Conservation (phyloP, 2,113 vertebrate species). For the Tachuris rubrigastra region DNA sequence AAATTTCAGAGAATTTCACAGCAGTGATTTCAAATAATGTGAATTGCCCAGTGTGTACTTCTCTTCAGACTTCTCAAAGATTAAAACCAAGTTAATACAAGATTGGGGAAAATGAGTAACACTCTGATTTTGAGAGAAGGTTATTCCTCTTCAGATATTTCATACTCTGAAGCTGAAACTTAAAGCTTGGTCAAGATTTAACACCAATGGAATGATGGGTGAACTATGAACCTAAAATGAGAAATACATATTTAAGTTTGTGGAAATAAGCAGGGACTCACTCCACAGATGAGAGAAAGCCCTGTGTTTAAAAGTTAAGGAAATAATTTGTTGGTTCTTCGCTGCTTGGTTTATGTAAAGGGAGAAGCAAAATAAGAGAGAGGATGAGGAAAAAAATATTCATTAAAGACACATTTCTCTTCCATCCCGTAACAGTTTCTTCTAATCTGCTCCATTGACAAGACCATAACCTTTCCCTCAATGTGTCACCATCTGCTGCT, state of each 20-base stretch:
- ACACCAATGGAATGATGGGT: neutral
- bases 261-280: neutral
- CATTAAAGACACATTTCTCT: neutral
- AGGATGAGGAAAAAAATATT: neutral
- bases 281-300: fast-evolving
- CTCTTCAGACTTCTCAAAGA: neutral
- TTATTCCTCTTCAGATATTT: neutral
- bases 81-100: neutral
- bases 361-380: neutral
- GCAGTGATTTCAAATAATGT: neutral
- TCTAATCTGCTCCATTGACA: neutral
- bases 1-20: neutral
- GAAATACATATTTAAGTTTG: neutral
- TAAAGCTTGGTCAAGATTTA: neutral
- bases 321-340: neutral
- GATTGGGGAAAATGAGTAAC: neutral
- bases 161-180: neutral
- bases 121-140: neutral
- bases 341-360: neutral
- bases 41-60: neutral
- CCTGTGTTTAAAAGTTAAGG: neutral
- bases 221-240: neutral
- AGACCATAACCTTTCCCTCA: neutral
- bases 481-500: neutral
- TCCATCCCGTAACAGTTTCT: neutral